A percentile compares a stretch with the other conserved stretches of the same genome.
These are phyloP conservation scores for Lophotriccus pileatus DNA, from an alignment of 2,797 vertebrate species.

Conservation along the genomic window DNA sequence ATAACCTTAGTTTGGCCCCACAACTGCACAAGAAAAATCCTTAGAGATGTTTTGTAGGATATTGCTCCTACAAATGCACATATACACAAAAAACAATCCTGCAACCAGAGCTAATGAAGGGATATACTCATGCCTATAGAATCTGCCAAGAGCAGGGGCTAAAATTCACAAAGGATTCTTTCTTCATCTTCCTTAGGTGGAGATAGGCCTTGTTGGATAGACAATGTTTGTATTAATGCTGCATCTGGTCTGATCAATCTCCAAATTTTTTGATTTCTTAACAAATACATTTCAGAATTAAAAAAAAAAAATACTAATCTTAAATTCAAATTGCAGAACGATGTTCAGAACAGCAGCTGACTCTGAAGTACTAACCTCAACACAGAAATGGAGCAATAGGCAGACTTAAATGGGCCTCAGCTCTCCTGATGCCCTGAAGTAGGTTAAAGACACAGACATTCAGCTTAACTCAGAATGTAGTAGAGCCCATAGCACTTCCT, in stretches of 20 bases:
- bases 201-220: background rate
- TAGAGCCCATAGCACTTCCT: background rate
- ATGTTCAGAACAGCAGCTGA: background rate
- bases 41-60: background rate
- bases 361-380: background rate
- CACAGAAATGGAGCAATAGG: background rate
- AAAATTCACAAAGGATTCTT: background rate
- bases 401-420: background rate
- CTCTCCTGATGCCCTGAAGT: background rate
- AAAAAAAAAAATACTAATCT: background rate
- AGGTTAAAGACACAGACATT: background rate
- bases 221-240: background rate
- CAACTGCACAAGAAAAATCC: background rate
- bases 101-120: background rate
- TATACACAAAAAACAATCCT: background rate
- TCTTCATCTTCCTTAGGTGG: background rate
- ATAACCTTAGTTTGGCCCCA: background rate
- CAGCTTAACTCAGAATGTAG: background rate
- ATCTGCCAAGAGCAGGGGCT: background rate
- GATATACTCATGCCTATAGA: background rate
- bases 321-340: background rate
- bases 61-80: background rate
- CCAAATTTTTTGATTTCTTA: background rate
- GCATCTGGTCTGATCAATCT: background rate
- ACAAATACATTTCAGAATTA: background rate